Evolutionary conservation across 2,113 vertebrate species (phyloP).

Genomic region (Pluvianellus socialis): DNA sequence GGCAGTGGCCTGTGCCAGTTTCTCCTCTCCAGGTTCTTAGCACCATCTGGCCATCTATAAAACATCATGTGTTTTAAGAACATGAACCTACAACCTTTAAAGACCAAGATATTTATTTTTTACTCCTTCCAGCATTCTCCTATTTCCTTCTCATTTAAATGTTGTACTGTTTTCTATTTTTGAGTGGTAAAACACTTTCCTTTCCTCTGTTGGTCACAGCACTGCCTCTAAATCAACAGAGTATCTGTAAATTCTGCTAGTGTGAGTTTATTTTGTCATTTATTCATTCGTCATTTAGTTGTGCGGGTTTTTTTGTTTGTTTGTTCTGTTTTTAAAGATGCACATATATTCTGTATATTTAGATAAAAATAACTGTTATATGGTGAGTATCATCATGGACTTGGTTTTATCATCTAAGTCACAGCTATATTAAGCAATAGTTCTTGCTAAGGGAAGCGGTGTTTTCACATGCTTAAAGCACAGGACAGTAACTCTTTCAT

Average conservation of each 20-base stretch:
- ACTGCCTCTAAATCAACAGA: neutral
- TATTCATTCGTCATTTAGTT: neutral
- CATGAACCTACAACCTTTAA: neutral
- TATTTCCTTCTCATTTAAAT: neutral
- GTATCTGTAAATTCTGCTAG: neutral
- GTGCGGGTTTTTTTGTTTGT: neutral
- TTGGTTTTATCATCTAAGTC: neutral
- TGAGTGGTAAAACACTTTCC: neutral
- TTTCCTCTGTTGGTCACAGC: neutral
- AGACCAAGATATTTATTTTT: neutral
- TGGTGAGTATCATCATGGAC: neutral
- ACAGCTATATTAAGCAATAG: neutral
- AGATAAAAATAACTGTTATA: neutral
- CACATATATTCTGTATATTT: neutral
- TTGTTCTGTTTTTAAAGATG: neutral
- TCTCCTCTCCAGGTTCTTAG: neutral
- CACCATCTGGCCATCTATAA: neutral
- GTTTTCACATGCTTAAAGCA: neutral
- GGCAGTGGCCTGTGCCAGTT: neutral
- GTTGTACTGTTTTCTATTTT: neutral
- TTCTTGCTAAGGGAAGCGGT: neutral
- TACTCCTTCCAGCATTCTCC: neutral
- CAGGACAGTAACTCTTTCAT: neutral
- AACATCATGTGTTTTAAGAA: neutral
- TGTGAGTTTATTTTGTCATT: neutral